Base-by-base conservation (phyloP, 1,140 invertebrate genomes). In the Magallana gigas region DNA sequence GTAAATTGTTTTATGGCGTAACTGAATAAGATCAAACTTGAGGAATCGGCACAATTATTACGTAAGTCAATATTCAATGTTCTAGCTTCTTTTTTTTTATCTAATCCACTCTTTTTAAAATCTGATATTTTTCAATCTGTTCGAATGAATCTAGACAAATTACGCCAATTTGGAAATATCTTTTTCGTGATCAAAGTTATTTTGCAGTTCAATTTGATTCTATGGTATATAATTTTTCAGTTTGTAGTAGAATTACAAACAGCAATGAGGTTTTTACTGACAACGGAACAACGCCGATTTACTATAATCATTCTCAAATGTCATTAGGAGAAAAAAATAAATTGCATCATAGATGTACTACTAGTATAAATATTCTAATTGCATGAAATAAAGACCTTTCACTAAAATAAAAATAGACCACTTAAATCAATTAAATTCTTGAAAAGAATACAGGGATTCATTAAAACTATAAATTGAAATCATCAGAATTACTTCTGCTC, bases 41-140 rank as follows among this genome's bases (percentile, higher is more conserved):
- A 23, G 11, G 18, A 71, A 23, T 18, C 23, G 23, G 64, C 64
- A 23, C 62, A 71, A 71, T 71, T 8, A 71, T 71, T 71, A 23
- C 23, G 64, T 71, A 71, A 71, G 64, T 29, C 23, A 71, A 71
- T 71, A 71, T 18, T 8, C 23, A 23, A 11, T 9, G 64, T 18
- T 23, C 64, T 18, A 23, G 36, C 36, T 48, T 48, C 0, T 48
- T 48, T 48, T 48, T 5, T 48, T 23, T 71, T 29, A 71, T 71
- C 7, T 71, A 71, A 71, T 18, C 18, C 64, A 23, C 29, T 23
- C 64, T 23, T 71, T 71, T 71, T 71, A 71, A 36, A 71, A 71
- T 71, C 29, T 71, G 64, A 71, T 71, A 71, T 71, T 71, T 71
- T 71, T 71, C 64, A 71, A 71, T 71, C 16, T 71, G 64, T 18